These are phyloP conservation scores for Auanema sp. DNA, from an alignment of 2,888 invertebrate species.

Conservation along the genomic window DNA sequence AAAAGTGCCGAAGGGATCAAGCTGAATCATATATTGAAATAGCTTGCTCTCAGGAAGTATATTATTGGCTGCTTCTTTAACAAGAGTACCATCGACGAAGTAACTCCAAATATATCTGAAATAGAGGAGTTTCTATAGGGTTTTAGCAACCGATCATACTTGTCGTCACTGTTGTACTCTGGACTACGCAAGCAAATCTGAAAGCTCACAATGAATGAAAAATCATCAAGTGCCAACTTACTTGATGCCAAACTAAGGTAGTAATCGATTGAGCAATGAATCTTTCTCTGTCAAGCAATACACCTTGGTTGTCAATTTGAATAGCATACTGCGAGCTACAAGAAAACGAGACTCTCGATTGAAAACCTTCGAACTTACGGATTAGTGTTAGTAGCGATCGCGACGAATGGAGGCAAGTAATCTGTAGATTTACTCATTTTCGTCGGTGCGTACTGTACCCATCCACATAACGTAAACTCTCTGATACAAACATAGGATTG, in stretches of 20 bases:
- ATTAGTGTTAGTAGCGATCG: not conserved
- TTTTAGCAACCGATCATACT: not conserved
- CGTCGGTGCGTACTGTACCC: constrained; percentile 16
- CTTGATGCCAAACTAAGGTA: constrained; percentile 16
- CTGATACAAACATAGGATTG: not conserved
- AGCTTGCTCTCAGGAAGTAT: constrained; percentile 14
- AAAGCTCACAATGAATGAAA: not conserved
- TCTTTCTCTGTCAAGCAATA: constrained; percentile 2
- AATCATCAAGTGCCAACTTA: too few species aligned
- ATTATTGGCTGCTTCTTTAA: constrained; percentile 10
- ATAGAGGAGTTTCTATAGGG: not conserved
- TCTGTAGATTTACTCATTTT: not conserved
- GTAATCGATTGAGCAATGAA: constrained; percentile 4
- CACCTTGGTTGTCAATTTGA: constrained; percentile 14
- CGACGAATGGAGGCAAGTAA: constrained; percentile 14
- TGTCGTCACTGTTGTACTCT: constrained; percentile 1
- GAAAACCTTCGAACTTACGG: too few species aligned
- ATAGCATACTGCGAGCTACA: constrained; percentile 5
- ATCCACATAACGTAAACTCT: constrained; percentile 21
- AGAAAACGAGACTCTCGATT: too few species aligned
- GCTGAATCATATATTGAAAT: constrained; percentile 8
- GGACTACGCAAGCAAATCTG: constrained; percentile 12
- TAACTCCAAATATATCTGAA: constrained; percentile 13
- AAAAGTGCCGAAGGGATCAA: constrained; percentile 7
- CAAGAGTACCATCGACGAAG: constrained; percentile 11